A percentile compares a stretch with the other conserved stretches of the same genome.
Evolutionary conservation across 1,140 invertebrate genomes (phyloP).

Genomic region (Elymnias hypermnestra): DNA sequence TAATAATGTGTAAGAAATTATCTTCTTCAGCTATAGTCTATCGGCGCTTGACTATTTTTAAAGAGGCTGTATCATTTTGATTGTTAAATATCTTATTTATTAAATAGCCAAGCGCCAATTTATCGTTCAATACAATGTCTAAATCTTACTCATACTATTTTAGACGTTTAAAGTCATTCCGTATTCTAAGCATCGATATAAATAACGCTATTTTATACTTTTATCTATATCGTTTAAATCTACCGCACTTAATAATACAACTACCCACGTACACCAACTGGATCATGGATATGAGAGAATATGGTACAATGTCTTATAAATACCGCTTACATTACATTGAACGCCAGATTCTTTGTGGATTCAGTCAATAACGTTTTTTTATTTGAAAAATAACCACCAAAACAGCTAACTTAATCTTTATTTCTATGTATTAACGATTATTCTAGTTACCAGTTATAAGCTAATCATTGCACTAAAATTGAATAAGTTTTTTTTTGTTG

Average conservation of each 20-base stretch:
- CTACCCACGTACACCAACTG: slow-evolving; percentile 59
- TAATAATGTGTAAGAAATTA: slow-evolving; percentile 65
- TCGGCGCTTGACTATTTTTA: slow-evolving; percentile 53
- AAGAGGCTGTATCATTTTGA: background rate
- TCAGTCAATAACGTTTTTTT: slow-evolving; percentile 53
- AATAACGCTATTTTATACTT: slow-evolving; percentile 70
- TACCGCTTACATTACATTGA: slow-evolving; percentile 48
- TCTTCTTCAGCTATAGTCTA: slow-evolving; percentile 46
- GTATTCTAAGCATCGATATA: slow-evolving; percentile 72
- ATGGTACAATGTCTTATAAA: slow-evolving; percentile 53
- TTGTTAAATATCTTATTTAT: background rate
- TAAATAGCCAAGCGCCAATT: slow-evolving; percentile 58
- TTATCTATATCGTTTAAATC: slow-evolving; percentile 59
- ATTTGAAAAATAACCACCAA: slow-evolving; percentile 51
- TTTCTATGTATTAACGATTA: slow-evolving; percentile 50
- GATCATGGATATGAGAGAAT: slow-evolving; percentile 54
- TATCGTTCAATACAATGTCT: slow-evolving; percentile 48
- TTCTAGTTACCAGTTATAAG: slow-evolving; percentile 57
- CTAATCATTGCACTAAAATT: slow-evolving; percentile 75
- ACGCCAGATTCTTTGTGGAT: slow-evolving; percentile 40
- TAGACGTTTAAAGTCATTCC: slow-evolving; percentile 62
- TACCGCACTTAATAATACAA: slow-evolving; percentile 60
- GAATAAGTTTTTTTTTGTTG: slow-evolving; percentile 65
- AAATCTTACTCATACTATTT: slow-evolving; percentile 63
- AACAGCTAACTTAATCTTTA: slow-evolving; percentile 64